These are phyloP conservation scores for Xylocopa sonorina DNA, from an alignment of 1,140 invertebrate species.

Conservation along the genomic window DNA sequence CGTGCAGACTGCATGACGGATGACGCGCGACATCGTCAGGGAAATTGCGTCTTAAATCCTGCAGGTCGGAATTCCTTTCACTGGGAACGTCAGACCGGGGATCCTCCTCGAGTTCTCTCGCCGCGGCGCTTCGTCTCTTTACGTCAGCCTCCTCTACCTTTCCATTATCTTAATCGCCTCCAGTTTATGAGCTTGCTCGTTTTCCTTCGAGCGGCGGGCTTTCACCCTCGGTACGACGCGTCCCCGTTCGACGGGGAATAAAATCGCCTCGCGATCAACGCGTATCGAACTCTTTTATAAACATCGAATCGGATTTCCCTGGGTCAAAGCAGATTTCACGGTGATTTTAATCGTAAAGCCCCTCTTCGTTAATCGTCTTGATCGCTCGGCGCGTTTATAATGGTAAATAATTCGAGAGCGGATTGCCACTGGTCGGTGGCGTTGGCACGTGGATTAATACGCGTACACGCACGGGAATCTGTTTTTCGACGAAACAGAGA, in stretches of 20 bases:
- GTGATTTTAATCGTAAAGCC: neutral
- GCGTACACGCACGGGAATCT: neutral
- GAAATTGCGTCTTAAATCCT: conserved; percentile 74
- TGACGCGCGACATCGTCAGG: conserved; percentile 64
- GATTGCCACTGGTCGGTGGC: conserved; percentile 1
- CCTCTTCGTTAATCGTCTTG: neutral
- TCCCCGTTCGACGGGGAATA: neutral
- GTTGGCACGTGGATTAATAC: conserved; percentile 1
- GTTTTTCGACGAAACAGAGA: conserved; percentile 29
- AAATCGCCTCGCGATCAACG: neutral
- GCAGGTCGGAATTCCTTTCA: conserved; percentile 63
- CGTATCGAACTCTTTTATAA: conserved; percentile 2
- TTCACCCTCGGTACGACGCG: conserved; percentile 25
- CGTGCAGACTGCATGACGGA: conserved; percentile 63
- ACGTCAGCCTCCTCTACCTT: conserved; percentile 23
- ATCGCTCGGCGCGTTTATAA: conserved; percentile 6
- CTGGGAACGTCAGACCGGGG: conserved; percentile 35
- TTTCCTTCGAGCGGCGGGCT: conserved; percentile 29
- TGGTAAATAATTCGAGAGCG: conserved; percentile 9
- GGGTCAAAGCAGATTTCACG: neutral
- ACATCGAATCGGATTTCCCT: neutral
- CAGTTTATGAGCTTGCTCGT: conserved; percentile 40
- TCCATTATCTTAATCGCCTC: conserved; percentile 44
- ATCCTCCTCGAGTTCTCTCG: neutral
- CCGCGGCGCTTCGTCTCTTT: neutral